phyloP scores from a whole-genome alignment of 2,113 vertebrate species.

The Cynopterus brachyotis region DNA sequence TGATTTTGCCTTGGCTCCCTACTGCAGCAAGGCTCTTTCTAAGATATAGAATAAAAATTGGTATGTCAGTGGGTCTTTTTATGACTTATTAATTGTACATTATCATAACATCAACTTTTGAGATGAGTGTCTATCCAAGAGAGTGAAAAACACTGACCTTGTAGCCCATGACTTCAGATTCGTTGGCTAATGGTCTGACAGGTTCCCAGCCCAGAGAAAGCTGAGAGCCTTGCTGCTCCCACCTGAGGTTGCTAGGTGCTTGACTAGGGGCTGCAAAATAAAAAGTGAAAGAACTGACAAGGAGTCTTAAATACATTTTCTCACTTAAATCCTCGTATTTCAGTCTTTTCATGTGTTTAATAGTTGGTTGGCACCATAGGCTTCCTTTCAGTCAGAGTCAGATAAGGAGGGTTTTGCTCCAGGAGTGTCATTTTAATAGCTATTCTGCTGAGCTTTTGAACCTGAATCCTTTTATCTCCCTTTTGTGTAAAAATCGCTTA shows the following conservation, averaged over 20 bases:
- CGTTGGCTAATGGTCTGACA: slow-evolving; percentile 92
- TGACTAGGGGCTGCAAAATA: slow-evolving; percentile 90
- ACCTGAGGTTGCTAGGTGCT: slow-evolving; percentile 91
- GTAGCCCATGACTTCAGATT: slow-evolving; percentile 96
- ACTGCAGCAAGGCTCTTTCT: not conserved
- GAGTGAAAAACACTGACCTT: slow-evolving; percentile 86
- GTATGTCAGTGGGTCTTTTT: not conserved
- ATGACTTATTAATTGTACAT: not conserved
- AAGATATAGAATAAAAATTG: not conserved
- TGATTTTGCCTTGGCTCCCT: not conserved
- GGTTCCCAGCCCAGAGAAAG: slow-evolving; percentile 95
- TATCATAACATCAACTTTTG: not conserved
- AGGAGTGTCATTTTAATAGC: slow-evolving; percentile 68
- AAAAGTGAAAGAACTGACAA: not conserved
- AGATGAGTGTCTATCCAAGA: not conserved
- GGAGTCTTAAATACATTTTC: not conserved
- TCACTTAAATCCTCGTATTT: slow-evolving; percentile 34
- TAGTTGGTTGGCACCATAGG: not conserved
- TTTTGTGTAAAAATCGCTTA: slow-evolving; percentile 66
- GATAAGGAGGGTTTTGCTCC: slow-evolving; percentile 30
- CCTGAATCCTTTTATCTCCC: slow-evolving; percentile 69
- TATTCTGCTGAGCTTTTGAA: slow-evolving; percentile 59
- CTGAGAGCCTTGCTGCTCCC: slow-evolving; percentile 95
- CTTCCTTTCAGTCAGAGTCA: slow-evolving; percentile 25
- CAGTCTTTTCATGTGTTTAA: not conserved